Percentiles rank a stretch among this genome's conserved stretches.
Conservation (phyloP, 2,888 invertebrate genomes). For the Automeris io region DNA sequence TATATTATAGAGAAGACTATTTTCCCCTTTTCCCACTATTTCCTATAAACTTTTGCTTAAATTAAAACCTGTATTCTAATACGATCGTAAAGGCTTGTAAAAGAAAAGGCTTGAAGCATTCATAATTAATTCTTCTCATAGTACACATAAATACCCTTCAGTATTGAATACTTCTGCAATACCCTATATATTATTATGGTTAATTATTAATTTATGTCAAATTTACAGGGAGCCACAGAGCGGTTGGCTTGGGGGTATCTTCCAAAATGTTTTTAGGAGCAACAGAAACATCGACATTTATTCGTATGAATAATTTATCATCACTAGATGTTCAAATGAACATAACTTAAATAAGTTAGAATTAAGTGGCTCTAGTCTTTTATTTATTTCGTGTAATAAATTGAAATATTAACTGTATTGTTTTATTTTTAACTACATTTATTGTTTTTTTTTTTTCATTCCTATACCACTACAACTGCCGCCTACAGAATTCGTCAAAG, state of each 20-base stretch:
- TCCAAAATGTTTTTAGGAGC: slow-evolving; percentile 27
- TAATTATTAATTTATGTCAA: slow-evolving; percentile 7
- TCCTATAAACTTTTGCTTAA: too few relatives aligned
- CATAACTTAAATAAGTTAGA: slow-evolving; percentile 12
- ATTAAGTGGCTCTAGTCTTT: slow-evolving; percentile 15
- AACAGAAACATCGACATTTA: slow-evolving; percentile 5
- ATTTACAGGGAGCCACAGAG: slow-evolving; percentile 52
- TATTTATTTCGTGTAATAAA: slow-evolving; percentile 9
- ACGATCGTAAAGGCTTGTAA: too few relatives aligned
- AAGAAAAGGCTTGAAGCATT: too few relatives aligned
- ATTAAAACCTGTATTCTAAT: too few relatives aligned
- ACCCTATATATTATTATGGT: background rate
- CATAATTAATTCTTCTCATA: too few relatives aligned
- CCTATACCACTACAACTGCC: too few relatives aligned
- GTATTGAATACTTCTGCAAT: background rate
- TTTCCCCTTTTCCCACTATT: too few relatives aligned
- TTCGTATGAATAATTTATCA: background rate
- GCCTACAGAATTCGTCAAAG: too few relatives aligned
- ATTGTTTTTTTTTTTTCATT: too few relatives aligned
- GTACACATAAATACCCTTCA: background rate
- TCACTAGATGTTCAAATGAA: background rate
- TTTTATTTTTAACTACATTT: background rate
- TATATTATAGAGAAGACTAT: too few relatives aligned
- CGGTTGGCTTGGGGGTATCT: slow-evolving; percentile 54
- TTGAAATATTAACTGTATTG: background rate